phyloP scores from a whole-genome alignment of 2,888 invertebrate genomes.

The Sipunculus nudus region DNA sequence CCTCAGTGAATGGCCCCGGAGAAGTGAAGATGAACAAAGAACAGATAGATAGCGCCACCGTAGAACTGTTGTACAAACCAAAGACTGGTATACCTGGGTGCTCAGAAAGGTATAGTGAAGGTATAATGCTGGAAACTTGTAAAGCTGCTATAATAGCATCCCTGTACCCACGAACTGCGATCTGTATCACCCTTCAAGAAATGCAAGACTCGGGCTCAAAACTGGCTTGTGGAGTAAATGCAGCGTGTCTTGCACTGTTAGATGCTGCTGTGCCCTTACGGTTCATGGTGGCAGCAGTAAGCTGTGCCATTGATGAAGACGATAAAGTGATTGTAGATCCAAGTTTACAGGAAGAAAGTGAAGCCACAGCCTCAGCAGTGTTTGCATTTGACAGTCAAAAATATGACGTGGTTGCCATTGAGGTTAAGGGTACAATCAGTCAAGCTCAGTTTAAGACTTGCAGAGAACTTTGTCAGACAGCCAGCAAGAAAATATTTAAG shows the following conservation, averaged over 20 bases:
- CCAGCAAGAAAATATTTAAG: slow-evolving; percentile 49
- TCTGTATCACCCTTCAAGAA: slow-evolving; percentile 85
- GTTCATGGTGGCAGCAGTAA: slow-evolving; percentile 81
- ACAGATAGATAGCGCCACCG: slow-evolving; percentile 79
- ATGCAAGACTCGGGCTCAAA: slow-evolving; percentile 76
- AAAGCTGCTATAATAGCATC: slow-evolving; percentile 77
- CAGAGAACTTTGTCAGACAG: slow-evolving; percentile 44
- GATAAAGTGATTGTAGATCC: slow-evolving; percentile 76
- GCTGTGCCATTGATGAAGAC: slow-evolving; percentile 74
- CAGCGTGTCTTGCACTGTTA: slow-evolving; percentile 82
- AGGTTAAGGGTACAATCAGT: slow-evolving; percentile 49
- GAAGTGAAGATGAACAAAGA: slow-evolving; percentile 82
- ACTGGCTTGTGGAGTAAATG: slow-evolving; percentile 83
- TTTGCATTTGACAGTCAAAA: slow-evolving; percentile 58
- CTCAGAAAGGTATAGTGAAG: slow-evolving; percentile 78
- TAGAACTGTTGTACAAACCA: slow-evolving; percentile 79
- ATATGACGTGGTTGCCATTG: slow-evolving; percentile 47
- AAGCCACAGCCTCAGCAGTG: slow-evolving; percentile 42
- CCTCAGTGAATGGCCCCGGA: slow-evolving; percentile 97
- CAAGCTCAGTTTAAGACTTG: slow-evolving; percentile 52
- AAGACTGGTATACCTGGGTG: slow-evolving; percentile 79
- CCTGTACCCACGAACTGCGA: slow-evolving; percentile 82
- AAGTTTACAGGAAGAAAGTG: slow-evolving; percentile 66
- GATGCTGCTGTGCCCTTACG: slow-evolving; percentile 87
- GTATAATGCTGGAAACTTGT: slow-evolving; percentile 79